Evolutionary conservation across 1,140 invertebrate species (phyloP), one percentile per base, ranked within the genome.

Genomic region (Drosophila bocki): DNA sequence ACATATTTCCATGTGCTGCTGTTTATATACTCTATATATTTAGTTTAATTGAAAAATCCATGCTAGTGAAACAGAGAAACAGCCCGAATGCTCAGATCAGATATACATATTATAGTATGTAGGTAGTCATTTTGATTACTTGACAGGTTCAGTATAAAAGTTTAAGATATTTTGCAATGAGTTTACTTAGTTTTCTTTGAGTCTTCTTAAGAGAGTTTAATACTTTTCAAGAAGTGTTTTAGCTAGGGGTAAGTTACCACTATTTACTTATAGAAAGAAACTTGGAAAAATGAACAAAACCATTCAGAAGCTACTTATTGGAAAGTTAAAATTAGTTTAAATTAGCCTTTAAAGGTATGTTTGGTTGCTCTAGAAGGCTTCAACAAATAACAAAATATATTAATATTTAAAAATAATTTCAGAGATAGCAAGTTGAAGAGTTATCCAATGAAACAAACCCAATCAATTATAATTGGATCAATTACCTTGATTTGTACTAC

Each of bases 11-110:
- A 29, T 70, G 32, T 60, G 17, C 60, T 42, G 64, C 29, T 76
- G 33, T 47, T 22, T 44, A 26, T 45, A 26, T 59, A 61, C 26
- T 59, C n/a, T 75, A 47, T 57, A 54, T 53, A 19, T 51, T 71
- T 47, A 39, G 26, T 47, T 50, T 56, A 78, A 61, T 68, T 50
- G 59, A 82, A 82, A 75, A 82, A 54, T 39, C 61, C 78, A 79
- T 68, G 41, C 51, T 15, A 51, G 61, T 69, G 67, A 26, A 81
- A 78, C 58, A 60, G 56, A 67, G 64, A 75, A 75, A 82, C 75
- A 87, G 75, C 62, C 78, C 48, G 51, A 81, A 58, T 59, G 32
- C 67, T 80, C 32, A 48, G 63, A 71, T 87, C 63, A 59, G 71
- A 39, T 67, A 75, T 57, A 39, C 17, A 64, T 12, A 9, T 54